Evolutionary conservation across 2,888 invertebrate species (phyloP), one percentile per base, ranked within the genome.

Genomic region (Myathropa florea): DNA sequence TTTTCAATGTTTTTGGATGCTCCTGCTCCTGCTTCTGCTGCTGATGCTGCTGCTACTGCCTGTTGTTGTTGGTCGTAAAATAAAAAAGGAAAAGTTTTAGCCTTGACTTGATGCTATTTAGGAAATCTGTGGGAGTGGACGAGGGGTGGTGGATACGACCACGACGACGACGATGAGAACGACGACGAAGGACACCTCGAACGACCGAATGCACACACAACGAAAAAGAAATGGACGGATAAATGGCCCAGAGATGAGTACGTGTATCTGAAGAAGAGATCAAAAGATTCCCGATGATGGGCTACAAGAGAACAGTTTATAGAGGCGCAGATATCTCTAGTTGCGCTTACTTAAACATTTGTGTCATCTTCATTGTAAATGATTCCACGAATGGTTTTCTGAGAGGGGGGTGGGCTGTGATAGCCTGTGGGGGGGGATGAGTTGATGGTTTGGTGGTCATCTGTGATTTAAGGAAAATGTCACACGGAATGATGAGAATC

Each of bases 201-300:
- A 26, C 59, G n/a, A 6, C 12, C 23, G 61, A 72, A 72, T 63
- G 61, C 72, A 61, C 72, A 72, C 46, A 53, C 72, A 61, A 46
- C 39, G 18, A 46, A 2, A 46, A 4, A 2, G 7, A 46, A 72
- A 64, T 72, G 46, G 30, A 63, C 61, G 61, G 72, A 72, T 64
- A 73, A 64, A 73, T 73, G 73, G 64, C 7, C n/a, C 26, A 73
- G 46, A 46, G 64, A 73, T 57, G 73, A 73, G 60, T 57, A 57
- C 64, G 55, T 63, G 73, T 63, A 73, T 73, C 55, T 64, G 64
- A 64, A 55, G 64, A 57, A 73, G 73, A 73, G 73, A 73, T 73
- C 64, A 73, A 73, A 73, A 73, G 64, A 64, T 73, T 73, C 63
- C 46, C 64, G 33, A 55, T 73, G 64, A 73, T 73, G 73, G 55